phyloP scores from a whole-genome alignment of 1,140 invertebrate genomes.

The Drosophila lowei region DNA sequence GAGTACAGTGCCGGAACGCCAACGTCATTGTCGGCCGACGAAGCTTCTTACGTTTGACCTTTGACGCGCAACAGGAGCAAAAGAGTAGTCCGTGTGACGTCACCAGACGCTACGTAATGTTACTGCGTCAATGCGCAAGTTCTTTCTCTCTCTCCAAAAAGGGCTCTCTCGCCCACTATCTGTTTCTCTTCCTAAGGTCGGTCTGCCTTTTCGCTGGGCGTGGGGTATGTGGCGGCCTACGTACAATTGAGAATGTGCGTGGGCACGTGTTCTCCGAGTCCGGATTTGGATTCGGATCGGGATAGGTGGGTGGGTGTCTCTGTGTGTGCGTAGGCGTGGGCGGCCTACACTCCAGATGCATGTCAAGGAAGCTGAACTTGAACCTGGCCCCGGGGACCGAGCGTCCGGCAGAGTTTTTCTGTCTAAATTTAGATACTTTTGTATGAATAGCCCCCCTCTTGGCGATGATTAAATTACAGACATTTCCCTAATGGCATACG shows the following conservation, averaged over 20 bases:
- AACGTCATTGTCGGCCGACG: constrained; percentile 43
- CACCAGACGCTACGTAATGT: constrained; percentile 57
- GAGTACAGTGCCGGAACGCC: constrained; percentile 18
- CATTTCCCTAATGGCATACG: background rate
- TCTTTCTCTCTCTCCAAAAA: constrained; percentile 25
- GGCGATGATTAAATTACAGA: constrained; percentile 55
- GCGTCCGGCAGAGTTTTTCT: constrained; percentile 37
- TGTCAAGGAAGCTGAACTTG: constrained; percentile 70
- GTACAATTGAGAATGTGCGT: constrained; percentile 54
- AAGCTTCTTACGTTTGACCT: constrained; percentile 45
- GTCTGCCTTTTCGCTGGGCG: background rate
- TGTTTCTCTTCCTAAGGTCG: no score
- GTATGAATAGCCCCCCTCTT: constrained; percentile 33
- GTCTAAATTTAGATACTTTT: constrained; percentile 55
- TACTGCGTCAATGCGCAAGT: constrained; percentile 63
- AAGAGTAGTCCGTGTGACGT: constrained; percentile 57
- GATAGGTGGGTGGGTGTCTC: constrained; percentile 1
- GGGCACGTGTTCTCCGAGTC: constrained; percentile 43
- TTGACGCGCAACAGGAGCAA: constrained; percentile 67
- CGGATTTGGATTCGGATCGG: constrained; percentile 13
- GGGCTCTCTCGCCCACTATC: constrained; percentile 3
- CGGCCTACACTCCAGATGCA: constrained; percentile 38
- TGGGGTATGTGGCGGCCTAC: constrained; percentile 44
- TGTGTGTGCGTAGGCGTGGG: constrained; percentile 38
- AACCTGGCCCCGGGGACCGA: constrained; percentile 43